phyloP scores from a whole-genome alignment of 2,113 vertebrate genomes.

The Mola mola region DNA sequence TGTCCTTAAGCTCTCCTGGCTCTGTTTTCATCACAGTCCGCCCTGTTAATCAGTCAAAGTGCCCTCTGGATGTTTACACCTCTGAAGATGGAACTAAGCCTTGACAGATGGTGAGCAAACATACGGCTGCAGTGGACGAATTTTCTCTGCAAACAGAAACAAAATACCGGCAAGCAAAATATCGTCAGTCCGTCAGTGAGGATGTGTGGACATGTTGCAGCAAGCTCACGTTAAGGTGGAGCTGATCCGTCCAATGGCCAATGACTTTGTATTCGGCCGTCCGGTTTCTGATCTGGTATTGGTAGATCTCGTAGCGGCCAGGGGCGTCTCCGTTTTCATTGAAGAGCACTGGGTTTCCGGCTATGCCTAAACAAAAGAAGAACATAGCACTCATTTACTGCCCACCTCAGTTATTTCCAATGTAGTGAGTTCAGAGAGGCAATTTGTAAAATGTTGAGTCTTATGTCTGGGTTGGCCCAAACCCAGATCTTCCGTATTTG shows the following conservation, averaged over 20 bases:
- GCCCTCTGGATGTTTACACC: conserved; percentile 72
- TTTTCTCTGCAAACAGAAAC: conserved; percentile 34
- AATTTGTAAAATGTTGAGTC: no score
- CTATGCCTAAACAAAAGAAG: conserved; percentile 85
- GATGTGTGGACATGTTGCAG: background rate
- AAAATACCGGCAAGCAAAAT: background rate
- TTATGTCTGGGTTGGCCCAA: no score
- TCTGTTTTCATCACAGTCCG: conserved; percentile 61
- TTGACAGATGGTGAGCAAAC: conserved; percentile 42
- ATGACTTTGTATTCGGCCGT: conserved; percentile 94
- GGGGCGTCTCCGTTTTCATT: conserved; percentile 92
- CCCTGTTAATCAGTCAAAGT: conserved; percentile 66
- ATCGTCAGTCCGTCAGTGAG: background rate
- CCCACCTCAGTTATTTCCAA: conserved; percentile 13
- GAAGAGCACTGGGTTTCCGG: conserved; percentile 94
- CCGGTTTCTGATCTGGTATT: conserved; percentile 93
- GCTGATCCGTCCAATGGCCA: conserved; percentile 94
- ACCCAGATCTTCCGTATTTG: no score
- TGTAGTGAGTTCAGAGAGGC: no score
- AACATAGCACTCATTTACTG: conserved; percentile 19
- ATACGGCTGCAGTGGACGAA: conserved; percentile 19
- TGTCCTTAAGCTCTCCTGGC: conserved; percentile 57
- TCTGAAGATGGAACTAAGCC: conserved; percentile 60
- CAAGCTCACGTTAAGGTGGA: conserved; percentile 88
- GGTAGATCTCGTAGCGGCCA: conserved; percentile 91